A percentile compares a stretch with the other conserved stretches of the same genome.
phyloP scores from a whole-genome alignment of 2,797 vertebrate species.

The Pristis pectinata region DNA sequence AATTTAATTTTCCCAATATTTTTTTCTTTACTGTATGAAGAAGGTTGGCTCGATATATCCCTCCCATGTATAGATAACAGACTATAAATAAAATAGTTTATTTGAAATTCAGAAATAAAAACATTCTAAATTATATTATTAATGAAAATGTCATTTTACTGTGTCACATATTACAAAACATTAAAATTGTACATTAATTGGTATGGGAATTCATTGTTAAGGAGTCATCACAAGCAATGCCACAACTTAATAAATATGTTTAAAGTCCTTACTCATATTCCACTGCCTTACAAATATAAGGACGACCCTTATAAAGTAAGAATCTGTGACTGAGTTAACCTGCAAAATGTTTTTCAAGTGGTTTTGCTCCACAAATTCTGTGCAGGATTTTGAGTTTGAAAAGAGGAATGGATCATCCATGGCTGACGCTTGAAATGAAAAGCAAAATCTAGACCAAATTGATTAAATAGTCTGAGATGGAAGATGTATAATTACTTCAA shows the following conservation, averaged over 20 bases:
- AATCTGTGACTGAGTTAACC: not conserved
- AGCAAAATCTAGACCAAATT: not conserved
- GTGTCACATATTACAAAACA: not conserved
- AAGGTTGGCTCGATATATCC: not conserved
- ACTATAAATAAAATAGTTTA: not conserved
- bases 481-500: not conserved
- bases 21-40: not conserved
- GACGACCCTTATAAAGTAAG: not conserved
- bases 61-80: not conserved
- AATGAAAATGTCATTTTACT: not conserved
- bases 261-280: not conserved
- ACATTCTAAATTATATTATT: not conserved
- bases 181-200: slow-evolving; percentile 8
- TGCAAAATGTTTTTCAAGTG: not conserved
- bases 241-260: not conserved
- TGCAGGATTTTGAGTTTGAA: not conserved
- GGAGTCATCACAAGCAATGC: no score
- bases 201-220: not conserved
- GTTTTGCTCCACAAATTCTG: not conserved
- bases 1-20: not conserved
- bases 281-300: not conserved
- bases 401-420: not conserved
- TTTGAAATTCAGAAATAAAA: not conserved
- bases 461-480: not conserved
- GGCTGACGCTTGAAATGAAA: not conserved